Percentiles rank a stretch among this genome's conserved stretches.
phyloP scores from a whole-genome alignment of 1,140 invertebrate species.

The Trissolcus basalis region DNA sequence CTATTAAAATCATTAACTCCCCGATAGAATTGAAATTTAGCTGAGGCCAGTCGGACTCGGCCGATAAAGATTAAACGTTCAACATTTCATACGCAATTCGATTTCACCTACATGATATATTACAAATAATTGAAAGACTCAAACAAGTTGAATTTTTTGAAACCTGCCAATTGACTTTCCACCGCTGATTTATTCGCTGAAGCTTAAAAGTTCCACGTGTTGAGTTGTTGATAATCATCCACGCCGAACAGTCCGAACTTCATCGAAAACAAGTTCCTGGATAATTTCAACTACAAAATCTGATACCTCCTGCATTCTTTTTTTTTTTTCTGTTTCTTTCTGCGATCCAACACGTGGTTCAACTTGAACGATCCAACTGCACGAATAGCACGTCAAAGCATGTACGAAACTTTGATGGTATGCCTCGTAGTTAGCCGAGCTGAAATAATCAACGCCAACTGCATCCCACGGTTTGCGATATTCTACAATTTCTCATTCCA shows the following conservation, averaged over 20 bases:
- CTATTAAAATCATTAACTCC: constrained; percentile 25
- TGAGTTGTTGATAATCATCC: constrained; percentile 2
- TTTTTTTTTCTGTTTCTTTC: constrained; percentile 12
- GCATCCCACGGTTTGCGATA: constrained; percentile 40
- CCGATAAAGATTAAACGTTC: neutral
- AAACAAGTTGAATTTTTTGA: neutral
- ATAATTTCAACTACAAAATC: constrained; percentile 15
- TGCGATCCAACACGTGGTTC: constrained; percentile 32
- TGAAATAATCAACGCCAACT: constrained; percentile 39
- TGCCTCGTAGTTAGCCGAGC: constrained; percentile 41
- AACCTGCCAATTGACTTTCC: constrained; percentile 30
- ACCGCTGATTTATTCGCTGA: constrained; percentile 12
- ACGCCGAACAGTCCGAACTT: too few species aligned
- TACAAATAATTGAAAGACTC: too few species aligned
- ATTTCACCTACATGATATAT: too few species aligned
- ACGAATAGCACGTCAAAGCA: constrained; percentile 53
- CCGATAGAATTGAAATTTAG: constrained; percentile 16
- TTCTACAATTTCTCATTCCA: constrained; percentile 9
- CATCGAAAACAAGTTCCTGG: too few species aligned
- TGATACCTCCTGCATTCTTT: constrained; percentile 14
- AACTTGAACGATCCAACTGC: constrained; percentile 34
- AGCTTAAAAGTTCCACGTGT: constrained; percentile 27
- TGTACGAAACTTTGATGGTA: constrained; percentile 52
- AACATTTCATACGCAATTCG: too few species aligned
- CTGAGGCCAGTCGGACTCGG: too few species aligned